Conservation (phyloP, 23 tunicate species). For the Aplidium turbinatum region DNA sequence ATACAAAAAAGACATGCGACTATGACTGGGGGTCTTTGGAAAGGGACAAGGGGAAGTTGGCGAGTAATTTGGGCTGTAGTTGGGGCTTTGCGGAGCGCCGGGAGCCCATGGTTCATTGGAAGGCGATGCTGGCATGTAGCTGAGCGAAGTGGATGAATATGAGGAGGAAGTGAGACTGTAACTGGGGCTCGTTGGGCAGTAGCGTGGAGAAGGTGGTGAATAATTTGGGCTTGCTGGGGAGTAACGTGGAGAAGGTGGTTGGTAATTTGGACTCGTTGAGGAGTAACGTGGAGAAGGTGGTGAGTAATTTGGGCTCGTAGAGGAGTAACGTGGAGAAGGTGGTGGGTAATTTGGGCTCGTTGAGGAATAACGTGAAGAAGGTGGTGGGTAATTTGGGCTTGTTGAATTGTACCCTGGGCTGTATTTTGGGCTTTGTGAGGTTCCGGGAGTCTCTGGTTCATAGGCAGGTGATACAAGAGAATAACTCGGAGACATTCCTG, state of each 20-base stretch:
- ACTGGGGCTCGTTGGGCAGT: slow-evolving; percentile 88
- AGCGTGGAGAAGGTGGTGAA: slow-evolving; percentile 76
- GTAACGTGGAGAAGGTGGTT: slow-evolving; percentile 54
- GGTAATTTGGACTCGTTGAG: slow-evolving; percentile 80
- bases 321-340: slow-evolving; percentile 83
- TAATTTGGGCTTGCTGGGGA: slow-evolving; percentile 71
- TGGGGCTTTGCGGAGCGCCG: slow-evolving; percentile 73
- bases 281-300: slow-evolving; percentile 70
- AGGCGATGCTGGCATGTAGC: slow-evolving; percentile 63
- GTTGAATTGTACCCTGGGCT: slow-evolving; percentile 81
- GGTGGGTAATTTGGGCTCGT: slow-evolving; percentile 82
- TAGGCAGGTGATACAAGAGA: slow-evolving; percentile 97
- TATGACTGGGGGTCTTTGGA: slow-evolving; percentile 80
- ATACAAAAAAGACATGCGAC: slow-evolving; percentile 73
- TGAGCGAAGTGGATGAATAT: slow-evolving; percentile 87
- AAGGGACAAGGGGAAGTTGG: slow-evolving; percentile 74
- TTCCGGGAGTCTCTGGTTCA: slow-evolving; percentile 92
- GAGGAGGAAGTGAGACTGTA: slow-evolving; percentile 74
- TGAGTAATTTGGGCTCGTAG: slow-evolving; percentile 80
- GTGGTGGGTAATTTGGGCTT: slow-evolving; percentile 74
- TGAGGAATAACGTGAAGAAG: slow-evolving; percentile 88
- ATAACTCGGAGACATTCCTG: slow-evolving; percentile 85
- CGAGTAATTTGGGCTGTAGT: slow-evolving; percentile 79
- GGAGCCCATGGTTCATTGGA: slow-evolving; percentile 70
- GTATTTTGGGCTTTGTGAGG: no score